Evolutionary conservation across 2,888 invertebrate genomes (phyloP).

Genomic region (Agriopis leucophaearia): DNA sequence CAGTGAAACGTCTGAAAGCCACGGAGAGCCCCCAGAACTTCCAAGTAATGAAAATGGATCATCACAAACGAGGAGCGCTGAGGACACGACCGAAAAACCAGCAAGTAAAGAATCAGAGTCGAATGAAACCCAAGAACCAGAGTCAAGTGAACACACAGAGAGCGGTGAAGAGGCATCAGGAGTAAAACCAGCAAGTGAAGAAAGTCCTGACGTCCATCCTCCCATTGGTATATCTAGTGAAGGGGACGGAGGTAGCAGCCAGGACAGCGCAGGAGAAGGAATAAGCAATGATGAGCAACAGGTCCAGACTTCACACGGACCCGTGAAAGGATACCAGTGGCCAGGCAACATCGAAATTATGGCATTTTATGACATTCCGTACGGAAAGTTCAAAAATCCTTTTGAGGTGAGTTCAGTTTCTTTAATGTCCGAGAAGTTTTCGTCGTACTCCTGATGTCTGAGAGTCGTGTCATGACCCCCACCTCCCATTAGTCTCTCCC

Average conservation of each 20-base stretch:
- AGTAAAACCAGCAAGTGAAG: slow-evolving; percentile 4
- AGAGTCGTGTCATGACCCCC: too few relatives aligned
- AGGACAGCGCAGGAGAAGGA: background rate
- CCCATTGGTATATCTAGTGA: background rate
- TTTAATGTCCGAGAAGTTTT: background rate
- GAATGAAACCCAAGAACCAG: slow-evolving; percentile 11
- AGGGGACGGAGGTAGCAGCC: background rate
- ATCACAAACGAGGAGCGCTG: background rate
- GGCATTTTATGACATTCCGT: slow-evolving; percentile 70
- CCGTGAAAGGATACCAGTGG: slow-evolving; percentile 58
- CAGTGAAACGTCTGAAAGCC: slow-evolving; percentile 18
- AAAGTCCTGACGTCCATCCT: background rate
- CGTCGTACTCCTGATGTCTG: too few relatives aligned
- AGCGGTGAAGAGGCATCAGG: slow-evolving; percentile 2
- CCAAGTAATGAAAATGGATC: slow-evolving; percentile 6
- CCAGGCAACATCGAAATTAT: slow-evolving; percentile 51
- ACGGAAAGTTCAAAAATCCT: slow-evolving; percentile 57
- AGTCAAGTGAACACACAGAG: background rate
- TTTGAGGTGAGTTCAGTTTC: slow-evolving; percentile 59
- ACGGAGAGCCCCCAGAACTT: background rate
- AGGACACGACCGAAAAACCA: slow-evolving; percentile 5
- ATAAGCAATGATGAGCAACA: slow-evolving; percentile 17
- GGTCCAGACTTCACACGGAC: slow-evolving; percentile 60
- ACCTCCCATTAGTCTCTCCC: too few relatives aligned
- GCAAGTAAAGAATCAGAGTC: slow-evolving; percentile 12